Evolutionary conservation across 2,888 invertebrate genomes (phyloP).

Genomic region (Himalopsyche kuldschensis): DNA sequence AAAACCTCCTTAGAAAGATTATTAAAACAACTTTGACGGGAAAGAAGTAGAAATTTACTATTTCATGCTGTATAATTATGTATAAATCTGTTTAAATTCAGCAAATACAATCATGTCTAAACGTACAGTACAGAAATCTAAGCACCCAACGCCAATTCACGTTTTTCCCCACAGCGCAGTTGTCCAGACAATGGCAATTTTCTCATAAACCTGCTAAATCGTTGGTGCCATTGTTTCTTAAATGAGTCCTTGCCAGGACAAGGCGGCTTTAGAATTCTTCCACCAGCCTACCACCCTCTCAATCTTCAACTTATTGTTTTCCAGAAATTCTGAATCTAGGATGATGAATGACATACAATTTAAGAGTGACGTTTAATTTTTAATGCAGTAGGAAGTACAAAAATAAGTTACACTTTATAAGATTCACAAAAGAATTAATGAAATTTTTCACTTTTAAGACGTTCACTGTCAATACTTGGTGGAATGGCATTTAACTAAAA

Average conservation of each 20-base stretch:
- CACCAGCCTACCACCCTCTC: neutral
- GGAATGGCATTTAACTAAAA: no score
- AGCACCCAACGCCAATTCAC: neutral
- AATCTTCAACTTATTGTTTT: neutral
- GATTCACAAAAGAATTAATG: no score
- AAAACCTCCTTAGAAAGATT: no score
- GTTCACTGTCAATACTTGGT: no score
- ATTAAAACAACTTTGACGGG: no score
- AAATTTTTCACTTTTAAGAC: no score
- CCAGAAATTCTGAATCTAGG: neutral
- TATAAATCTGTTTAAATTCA: no score
- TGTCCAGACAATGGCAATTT: conserved; percentile 33
- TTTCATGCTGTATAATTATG: no score
- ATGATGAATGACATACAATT: neutral
- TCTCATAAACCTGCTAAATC: conserved; percentile 28
- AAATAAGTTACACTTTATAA: no score
- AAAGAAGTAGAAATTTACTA: no score
- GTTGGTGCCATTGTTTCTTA: conserved; percentile 24
- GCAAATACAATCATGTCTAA: no score
- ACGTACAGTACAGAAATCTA: neutral
- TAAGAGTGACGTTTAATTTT: neutral
- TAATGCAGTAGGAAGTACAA: no score
- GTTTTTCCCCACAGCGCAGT: neutral
- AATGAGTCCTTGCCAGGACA: conserved; percentile 18
- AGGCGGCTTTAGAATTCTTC: neutral